Evolutionary conservation across 2,888 invertebrate genomes (phyloP).

Genomic region (Cynaeus angustus): DNA sequence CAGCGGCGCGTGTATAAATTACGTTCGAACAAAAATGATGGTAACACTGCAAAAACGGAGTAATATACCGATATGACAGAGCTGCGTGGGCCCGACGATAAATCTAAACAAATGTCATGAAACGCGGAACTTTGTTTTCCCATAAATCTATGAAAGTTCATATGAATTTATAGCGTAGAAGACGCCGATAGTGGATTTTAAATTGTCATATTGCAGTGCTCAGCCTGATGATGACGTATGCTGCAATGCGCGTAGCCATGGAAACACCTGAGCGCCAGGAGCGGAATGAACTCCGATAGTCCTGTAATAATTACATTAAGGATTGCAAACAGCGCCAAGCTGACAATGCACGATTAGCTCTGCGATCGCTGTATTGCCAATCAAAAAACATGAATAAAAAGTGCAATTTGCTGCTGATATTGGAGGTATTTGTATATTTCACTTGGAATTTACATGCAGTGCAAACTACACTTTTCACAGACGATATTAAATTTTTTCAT

Average conservation of each 20-base stretch:
- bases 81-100: slow-evolving; percentile 55
- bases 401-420: background rate
- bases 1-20: slow-evolving; percentile 41
- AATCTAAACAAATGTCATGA: slow-evolving; percentile 66
- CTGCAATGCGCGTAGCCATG: slow-evolving; percentile 57
- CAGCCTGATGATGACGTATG: slow-evolving; percentile 60
- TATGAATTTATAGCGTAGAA: slow-evolving; percentile 63
- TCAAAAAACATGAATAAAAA: background rate
- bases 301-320: slow-evolving; percentile 61
- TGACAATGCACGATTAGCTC: slow-evolving; percentile 10
- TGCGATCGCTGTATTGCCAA: background rate
- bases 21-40: slow-evolving; percentile 48
- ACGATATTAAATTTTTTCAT: too few relatives aligned
- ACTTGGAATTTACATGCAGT: too few relatives aligned
- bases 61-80: slow-evolving; percentile 47
- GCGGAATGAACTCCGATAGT: slow-evolving; percentile 58
- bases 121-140: slow-evolving; percentile 60
- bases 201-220: slow-evolving; percentile 63
- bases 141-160: slow-evolving; percentile 64
- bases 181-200: slow-evolving; percentile 64
- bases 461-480: too few relatives aligned
- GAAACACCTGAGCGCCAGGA: slow-evolving; percentile 52
- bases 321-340: slow-evolving; percentile 60
- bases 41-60: slow-evolving; percentile 42
- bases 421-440: too few relatives aligned